These are phyloP conservation scores for Nasua narica DNA, from an alignment of 2,797 vertebrate species.

Conservation along the genomic window DNA sequence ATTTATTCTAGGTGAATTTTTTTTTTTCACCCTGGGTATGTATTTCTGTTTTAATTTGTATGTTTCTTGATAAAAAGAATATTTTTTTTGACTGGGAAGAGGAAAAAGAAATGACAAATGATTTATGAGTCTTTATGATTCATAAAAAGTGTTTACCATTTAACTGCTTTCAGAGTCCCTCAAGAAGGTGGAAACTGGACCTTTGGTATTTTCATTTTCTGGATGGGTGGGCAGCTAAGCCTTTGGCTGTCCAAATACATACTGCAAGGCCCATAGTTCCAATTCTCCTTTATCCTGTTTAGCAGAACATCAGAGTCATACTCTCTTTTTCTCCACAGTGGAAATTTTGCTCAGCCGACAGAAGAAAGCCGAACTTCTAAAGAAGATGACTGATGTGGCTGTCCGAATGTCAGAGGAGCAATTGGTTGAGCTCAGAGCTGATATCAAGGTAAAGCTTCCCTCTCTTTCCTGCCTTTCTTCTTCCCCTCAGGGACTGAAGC, in stretches of 20 bases:
- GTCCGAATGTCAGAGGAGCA: conserved; percentile 95
- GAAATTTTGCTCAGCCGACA: conserved; percentile 90
- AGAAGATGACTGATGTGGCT: conserved; percentile 91
- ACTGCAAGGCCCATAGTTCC: background rate
- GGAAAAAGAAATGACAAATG: conserved; percentile 40
- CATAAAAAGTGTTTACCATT: conserved; percentile 31
- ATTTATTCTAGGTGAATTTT: conserved; percentile 15
- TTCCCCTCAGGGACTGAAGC: background rate
- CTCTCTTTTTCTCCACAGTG: conserved; percentile 85
- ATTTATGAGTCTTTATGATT: conserved; percentile 45
- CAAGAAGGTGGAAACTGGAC: background rate
- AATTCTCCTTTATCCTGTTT: conserved; percentile 25
- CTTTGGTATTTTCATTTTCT: conserved; percentile 33
- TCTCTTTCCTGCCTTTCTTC: conserved; percentile 20
- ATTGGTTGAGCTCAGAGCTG: conserved; percentile 92
- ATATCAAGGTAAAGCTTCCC: conserved; percentile 91
- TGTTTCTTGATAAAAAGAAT: background rate
- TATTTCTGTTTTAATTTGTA: conserved; percentile 48
- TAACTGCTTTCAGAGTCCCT: conserved; percentile 10
- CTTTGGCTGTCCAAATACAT: background rate
- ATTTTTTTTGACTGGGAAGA: background rate
- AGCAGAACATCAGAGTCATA: conserved; percentile 1
- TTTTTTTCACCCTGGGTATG: conserved; percentile 13
- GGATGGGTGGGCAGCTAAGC: background rate
- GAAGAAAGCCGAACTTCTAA: conserved; percentile 92